Conservation (phyloP, 2,797 vertebrate genomes). For the Sitta carolinensis region DNA sequence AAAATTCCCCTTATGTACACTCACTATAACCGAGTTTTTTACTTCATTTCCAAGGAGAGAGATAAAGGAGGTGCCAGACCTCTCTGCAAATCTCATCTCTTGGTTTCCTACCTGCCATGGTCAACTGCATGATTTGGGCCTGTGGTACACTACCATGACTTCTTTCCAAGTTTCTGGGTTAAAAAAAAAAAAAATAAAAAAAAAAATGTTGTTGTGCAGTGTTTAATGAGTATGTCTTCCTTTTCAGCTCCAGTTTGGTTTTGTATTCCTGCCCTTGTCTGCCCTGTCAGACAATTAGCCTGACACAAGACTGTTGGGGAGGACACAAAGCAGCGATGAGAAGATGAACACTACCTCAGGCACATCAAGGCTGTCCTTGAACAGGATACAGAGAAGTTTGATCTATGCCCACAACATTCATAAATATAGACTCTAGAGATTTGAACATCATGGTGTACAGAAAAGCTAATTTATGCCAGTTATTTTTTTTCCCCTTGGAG, state of each 20-base stretch:
- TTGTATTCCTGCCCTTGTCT: background rate
- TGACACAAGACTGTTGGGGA: background rate
- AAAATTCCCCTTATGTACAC: background rate
- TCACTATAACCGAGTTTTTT: background rate
- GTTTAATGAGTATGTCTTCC: background rate
- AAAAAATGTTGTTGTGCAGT: background rate
- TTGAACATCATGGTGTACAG: background rate
- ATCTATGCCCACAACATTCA: background rate
- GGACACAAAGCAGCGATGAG: background rate
- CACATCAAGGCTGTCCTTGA: background rate
- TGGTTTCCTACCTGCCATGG: background rate
- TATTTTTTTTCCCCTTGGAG: background rate
- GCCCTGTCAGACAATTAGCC: background rate
- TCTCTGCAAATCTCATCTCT: background rate
- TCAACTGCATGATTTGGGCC: background rate
- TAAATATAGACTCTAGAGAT: background rate
- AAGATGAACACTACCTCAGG: background rate
- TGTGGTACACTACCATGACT: background rate
- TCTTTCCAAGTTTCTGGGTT: background rate
- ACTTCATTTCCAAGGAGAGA: background rate
- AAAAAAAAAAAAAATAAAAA: too few species aligned
- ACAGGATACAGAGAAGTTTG: background rate
- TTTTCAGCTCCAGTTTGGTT: background rate
- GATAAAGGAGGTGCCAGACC: background rate
- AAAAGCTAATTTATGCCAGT: background rate